Conservation (phyloP, 2,113 vertebrate species). For the Chloebia gouldiae region DNA sequence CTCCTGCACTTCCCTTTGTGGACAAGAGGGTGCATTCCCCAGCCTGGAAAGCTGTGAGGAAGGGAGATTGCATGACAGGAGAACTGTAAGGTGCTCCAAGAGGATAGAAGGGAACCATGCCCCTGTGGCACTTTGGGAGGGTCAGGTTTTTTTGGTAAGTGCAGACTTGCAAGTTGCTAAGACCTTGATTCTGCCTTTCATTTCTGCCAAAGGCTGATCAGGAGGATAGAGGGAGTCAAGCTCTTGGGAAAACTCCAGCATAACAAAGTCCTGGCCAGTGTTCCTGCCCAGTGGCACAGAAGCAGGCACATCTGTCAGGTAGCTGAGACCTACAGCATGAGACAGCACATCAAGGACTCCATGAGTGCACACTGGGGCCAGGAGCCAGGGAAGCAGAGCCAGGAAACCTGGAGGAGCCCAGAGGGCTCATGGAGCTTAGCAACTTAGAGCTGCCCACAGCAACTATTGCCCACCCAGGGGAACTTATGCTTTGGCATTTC, state of each 20-base stretch:
- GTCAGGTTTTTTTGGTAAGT: not conserved
- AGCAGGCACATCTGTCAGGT: not conserved
- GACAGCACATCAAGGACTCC: not conserved
- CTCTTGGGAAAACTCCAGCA: not conserved
- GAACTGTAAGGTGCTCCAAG: rapidly evolving
- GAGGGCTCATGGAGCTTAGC: not conserved
- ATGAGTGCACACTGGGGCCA: rapidly evolving
- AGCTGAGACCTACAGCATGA: not conserved
- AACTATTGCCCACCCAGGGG: not conserved
- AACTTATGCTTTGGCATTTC: not conserved
- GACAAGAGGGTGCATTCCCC: not conserved
- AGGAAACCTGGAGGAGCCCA: not conserved
- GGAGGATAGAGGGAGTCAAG: not conserved
- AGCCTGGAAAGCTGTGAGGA: not conserved
- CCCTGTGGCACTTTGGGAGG: rapidly evolving
- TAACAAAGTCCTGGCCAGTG: not conserved
- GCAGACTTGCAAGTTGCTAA: not conserved
- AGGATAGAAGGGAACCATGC: not conserved
- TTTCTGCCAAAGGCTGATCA: not conserved
- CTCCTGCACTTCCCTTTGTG: not conserved
- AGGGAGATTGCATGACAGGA: not conserved
- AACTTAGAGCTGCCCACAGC: not conserved
- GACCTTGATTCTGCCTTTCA: not conserved
- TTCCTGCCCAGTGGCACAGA: not conserved
- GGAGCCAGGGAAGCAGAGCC: not conserved